A percentile compares a stretch with the other conserved stretches of the same genome.
Evolutionary conservation across 35 echinoderm and acorn worm species (phyloP).

Genomic region (Acanthaster planci): DNA sequence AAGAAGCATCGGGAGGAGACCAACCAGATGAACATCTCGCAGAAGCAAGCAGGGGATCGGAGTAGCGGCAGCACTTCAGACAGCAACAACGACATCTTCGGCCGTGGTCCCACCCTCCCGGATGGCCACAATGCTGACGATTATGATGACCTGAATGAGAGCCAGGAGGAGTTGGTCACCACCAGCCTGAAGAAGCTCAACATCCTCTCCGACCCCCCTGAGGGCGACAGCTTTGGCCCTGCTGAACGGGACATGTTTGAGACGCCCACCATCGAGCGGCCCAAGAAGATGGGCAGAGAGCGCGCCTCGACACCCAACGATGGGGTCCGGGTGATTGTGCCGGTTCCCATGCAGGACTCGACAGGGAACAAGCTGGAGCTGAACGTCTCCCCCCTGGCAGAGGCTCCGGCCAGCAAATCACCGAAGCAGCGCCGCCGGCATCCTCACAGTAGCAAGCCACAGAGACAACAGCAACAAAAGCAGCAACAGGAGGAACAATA

Average conservation of each 20-base stretch:
- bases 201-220: constrained; percentile 49
- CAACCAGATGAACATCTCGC: constrained; percentile 32
- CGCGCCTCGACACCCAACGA: constrained; percentile 40
- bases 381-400: background rate
- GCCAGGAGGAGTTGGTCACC: constrained; percentile 47
- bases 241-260: constrained; percentile 38
- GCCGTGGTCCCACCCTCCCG: background rate
- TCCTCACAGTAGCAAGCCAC: constrained; percentile 11
- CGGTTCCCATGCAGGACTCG: constrained; percentile 70
- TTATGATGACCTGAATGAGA: constrained; percentile 39
- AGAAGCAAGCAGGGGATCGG: constrained; percentile 23
- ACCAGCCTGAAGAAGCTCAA: constrained; percentile 73
- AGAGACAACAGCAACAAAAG: constrained; percentile 4
- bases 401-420: background rate
- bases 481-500: constrained; percentile 7
- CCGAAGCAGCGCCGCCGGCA: background rate
- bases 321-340: constrained; percentile 62
- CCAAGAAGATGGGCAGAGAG: constrained; percentile 4
- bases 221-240: constrained; percentile 23
- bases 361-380: constrained; percentile 78
- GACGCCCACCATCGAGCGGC: constrained; percentile 30
- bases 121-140: constrained; percentile 12
- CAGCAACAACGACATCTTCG: constrained; percentile 62
- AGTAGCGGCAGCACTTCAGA: constrained; percentile 62
- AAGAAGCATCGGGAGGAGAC: constrained; percentile 18